Percentiles rank a stretch among this genome's conserved stretches.
These are phyloP conservation scores for Pedetes capensis DNA, from an alignment of 2,113 vertebrate species.

Conservation along the genomic window DNA sequence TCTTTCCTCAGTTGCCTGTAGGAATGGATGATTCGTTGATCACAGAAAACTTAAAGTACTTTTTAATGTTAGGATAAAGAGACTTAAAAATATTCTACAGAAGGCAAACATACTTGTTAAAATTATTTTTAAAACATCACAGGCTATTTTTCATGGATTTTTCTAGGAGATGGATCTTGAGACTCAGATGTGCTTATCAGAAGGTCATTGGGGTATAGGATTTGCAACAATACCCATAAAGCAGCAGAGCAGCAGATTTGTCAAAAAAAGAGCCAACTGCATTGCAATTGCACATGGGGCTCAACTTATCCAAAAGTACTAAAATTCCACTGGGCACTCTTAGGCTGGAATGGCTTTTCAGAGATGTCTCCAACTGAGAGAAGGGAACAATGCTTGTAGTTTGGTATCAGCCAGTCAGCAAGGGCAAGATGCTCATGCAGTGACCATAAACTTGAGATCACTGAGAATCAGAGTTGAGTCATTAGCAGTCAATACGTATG, in stretches of 20 bases:
- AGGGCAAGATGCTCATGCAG: background rate
- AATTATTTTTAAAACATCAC: background rate
- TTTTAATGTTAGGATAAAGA: background rate
- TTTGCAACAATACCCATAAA: background rate
- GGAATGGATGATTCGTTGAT: background rate
- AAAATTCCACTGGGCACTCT: background rate
- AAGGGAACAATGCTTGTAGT: background rate
- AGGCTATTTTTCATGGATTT: background rate
- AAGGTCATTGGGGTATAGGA: background rate
- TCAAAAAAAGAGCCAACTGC: background rate
- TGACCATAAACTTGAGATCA: background rate
- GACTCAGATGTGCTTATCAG: background rate
- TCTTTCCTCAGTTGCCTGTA: background rate
- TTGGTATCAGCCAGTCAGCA: background rate
- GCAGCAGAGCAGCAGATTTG: background rate
- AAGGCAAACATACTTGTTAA: background rate
- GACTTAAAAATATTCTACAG: background rate
- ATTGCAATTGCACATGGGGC: background rate
- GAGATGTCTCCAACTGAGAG: background rate
- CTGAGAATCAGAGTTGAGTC: background rate
- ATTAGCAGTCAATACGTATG: background rate
- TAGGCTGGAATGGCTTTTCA: background rate
- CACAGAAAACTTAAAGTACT: background rate
- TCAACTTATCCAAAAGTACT: background rate
- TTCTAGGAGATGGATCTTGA: background rate